A percentile compares a stretch with the other conserved stretches of the same genome.
Conservation (phyloP, 2,113 vertebrate species). For the Austrofundulus limnaeus region DNA sequence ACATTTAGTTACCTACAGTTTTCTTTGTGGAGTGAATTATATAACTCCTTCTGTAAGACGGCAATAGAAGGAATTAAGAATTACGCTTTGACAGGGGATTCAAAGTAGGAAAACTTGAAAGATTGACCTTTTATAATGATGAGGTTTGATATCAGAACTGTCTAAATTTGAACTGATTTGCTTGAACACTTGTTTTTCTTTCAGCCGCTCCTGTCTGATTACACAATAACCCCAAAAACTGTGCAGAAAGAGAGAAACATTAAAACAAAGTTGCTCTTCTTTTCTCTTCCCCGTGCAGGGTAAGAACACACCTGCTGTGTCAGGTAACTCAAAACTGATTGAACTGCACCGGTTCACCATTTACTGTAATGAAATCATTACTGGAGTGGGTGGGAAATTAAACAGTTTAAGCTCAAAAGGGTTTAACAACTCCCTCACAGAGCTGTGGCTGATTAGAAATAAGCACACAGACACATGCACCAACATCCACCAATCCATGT, state of each 20-base stretch:
- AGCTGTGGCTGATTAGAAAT: conserved; percentile 35
- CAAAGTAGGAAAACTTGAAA: no score
- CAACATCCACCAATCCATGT: neutral
- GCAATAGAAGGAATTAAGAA: no score
- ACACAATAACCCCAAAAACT: no score
- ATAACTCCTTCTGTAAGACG: no score
- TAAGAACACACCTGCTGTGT: conserved; percentile 25
- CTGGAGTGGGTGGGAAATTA: conserved; percentile 53
- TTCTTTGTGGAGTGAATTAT: neutral
- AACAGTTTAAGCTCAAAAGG: conserved; percentile 56
- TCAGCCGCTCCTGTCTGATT: neutral
- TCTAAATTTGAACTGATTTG: no score
- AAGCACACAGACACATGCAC: conserved; percentile 8
- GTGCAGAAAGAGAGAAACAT: no score
- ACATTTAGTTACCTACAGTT: neutral
- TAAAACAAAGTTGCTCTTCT: no score
- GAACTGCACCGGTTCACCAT: conserved; percentile 34
- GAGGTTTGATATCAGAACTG: no score
- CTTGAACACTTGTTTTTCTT: neutral
- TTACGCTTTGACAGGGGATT: no score
- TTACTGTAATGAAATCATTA: conserved; percentile 53
- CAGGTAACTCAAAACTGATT: conserved; percentile 22
- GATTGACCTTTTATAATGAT: no score
- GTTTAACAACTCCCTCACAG: conserved; percentile 37
- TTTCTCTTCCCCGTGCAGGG: conserved; percentile 6